A percentile compares a stretch with the other conserved stretches of the same genome.
phyloP scores from a whole-genome alignment of 2,113 vertebrate species.

The Corythaixoides concolor region DNA sequence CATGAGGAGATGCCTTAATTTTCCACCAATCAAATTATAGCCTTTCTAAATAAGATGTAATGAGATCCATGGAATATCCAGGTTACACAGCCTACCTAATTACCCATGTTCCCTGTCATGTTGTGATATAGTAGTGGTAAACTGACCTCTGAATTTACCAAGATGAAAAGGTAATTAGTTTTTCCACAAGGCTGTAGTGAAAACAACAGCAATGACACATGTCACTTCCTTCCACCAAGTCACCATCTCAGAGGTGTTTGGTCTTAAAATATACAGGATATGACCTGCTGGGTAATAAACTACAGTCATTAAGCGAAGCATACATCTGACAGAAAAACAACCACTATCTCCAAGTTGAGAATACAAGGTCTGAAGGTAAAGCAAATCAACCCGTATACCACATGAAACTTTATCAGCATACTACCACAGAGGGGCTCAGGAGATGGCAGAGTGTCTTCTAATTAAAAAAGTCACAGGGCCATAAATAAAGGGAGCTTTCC shows the following conservation, averaged over 20 bases:
- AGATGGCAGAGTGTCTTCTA: conserved; percentile 34
- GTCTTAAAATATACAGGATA: conserved; percentile 79
- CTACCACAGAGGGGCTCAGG: conserved; percentile 16
- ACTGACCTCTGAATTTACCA: conserved; percentile 87
- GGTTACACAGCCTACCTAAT: conserved; percentile 88
- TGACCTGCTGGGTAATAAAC: conserved; percentile 79
- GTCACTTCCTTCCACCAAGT: conserved; percentile 80
- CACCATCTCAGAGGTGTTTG: conserved; percentile 77
- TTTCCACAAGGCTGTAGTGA: conserved; percentile 81
- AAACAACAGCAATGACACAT: conserved; percentile 81
- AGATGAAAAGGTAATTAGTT: conserved; percentile 94
- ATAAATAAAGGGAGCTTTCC: not conserved
- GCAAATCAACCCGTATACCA: conserved; percentile 68
- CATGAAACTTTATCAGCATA: conserved; percentile 51
- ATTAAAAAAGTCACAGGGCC: conserved; percentile 35
- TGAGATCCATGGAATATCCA: conserved; percentile 87
- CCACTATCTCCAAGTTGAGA: conserved; percentile 62
- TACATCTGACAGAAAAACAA: conserved; percentile 73
- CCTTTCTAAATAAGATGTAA: conserved; percentile 91
- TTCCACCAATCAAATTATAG: conserved; percentile 98
- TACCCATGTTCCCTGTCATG: conserved; percentile 84
- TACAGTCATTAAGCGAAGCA: conserved; percentile 74
- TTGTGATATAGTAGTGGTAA: conserved; percentile 85
- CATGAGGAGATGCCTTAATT: conserved; percentile 96
- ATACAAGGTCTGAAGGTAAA: conserved; percentile 66